A percentile compares a stretch with the other conserved stretches of the same genome.
Conservation (phyloP, 1,140 invertebrate genomes). For the Belonocnema kinseyi region DNA sequence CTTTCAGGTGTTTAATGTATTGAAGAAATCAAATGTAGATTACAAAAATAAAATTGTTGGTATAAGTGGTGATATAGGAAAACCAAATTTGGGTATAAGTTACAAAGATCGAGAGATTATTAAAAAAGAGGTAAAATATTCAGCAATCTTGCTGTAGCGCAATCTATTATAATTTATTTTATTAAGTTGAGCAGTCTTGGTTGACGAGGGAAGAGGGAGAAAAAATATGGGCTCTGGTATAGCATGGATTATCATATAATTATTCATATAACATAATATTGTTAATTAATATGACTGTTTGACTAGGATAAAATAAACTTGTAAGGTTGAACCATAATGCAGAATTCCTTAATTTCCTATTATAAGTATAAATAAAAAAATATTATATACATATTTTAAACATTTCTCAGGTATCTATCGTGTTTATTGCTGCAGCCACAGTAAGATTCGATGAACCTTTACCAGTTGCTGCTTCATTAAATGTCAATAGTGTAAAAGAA, state of each 20-base stretch:
- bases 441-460: constrained; percentile 82
- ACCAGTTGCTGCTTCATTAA: constrained; percentile 79
- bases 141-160: background rate
- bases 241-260: too few relatives aligned
- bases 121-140: constrained; percentile 76
- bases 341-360: too few relatives aligned
- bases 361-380: constrained; percentile 4
- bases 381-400: too few relatives aligned
- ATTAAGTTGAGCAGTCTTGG: too few relatives aligned
- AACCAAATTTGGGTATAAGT: constrained; percentile 82
- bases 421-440: constrained; percentile 82
- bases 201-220: too few relatives aligned
- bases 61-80: constrained; percentile 76
- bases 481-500: constrained; percentile 80
- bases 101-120: constrained; percentile 79
- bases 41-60: constrained; percentile 77
- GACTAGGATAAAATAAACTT: too few relatives aligned
- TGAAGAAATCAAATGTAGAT: constrained; percentile 73
- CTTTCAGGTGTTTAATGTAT: constrained; percentile 76
- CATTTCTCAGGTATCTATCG: constrained; percentile 73
- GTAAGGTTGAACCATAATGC: too few relatives aligned
- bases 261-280: too few relatives aligned
- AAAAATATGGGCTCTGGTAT: too few relatives aligned
- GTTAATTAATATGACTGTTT: too few relatives aligned
- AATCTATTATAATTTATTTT: background rate